These are phyloP conservation scores for Geotrupes spiniger DNA, from an alignment of 2,888 invertebrate genomes.

Conservation along the genomic window DNA sequence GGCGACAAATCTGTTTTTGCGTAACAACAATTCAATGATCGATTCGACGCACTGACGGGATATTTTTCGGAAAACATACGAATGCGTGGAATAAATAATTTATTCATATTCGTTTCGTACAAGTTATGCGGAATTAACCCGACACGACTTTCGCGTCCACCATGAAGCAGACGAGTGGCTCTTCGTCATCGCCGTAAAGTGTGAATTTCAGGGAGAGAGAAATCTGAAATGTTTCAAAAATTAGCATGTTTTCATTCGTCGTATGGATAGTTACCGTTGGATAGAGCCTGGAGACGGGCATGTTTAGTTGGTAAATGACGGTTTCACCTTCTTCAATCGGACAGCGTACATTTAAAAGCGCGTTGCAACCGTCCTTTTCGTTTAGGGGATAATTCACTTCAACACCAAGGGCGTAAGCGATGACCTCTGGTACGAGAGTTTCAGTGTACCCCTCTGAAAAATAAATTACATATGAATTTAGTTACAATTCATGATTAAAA, in stretches of 20 bases:
- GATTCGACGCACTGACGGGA: too few relatives aligned
- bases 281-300: constrained; percentile 18
- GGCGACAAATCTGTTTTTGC: too few relatives aligned
- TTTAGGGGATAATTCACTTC: constrained; percentile 18
- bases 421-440: constrained; percentile 16
- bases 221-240: constrained; percentile 10
- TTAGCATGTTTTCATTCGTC: background rate
- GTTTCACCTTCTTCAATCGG: constrained; percentile 31
- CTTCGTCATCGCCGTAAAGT: constrained; percentile 8
- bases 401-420: constrained; percentile 20
- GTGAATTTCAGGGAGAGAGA: constrained; percentile 13
- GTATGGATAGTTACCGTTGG: constrained; percentile 18
- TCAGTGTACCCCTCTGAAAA: constrained; percentile 21
- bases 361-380: constrained; percentile 26
- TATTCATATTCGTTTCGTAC: too few relatives aligned
- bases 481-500: too few relatives aligned
- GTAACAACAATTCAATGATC: too few relatives aligned
- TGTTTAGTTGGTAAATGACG: constrained; percentile 19
- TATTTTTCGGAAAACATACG: too few relatives aligned
- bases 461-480: background rate
- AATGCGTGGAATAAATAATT: too few relatives aligned
- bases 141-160: constrained; percentile 13
- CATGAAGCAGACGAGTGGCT: constrained; percentile 11
- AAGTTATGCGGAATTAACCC: too few relatives aligned
- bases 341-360: constrained; percentile 24